These are phyloP conservation scores for Andrena fulva DNA, from an alignment of 2,888 invertebrate genomes.

Conservation along the genomic window DNA sequence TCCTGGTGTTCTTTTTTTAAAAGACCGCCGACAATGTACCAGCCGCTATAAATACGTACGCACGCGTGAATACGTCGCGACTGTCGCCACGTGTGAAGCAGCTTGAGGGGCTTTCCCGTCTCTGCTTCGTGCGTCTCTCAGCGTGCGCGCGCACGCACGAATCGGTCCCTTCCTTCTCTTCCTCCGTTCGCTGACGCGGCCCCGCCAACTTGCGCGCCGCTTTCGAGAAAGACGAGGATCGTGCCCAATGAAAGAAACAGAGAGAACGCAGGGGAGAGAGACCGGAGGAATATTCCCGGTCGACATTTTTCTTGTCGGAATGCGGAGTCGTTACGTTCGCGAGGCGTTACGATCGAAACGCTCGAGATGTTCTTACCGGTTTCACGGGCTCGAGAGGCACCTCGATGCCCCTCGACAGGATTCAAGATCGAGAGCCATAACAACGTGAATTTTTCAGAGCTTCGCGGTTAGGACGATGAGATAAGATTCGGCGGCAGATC, in stretches of 20 bases:
- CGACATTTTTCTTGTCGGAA: constrained; percentile 76
- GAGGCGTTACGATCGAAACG: constrained; percentile 76
- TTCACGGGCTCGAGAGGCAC: constrained; percentile 57
- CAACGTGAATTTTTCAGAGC: constrained; percentile 53
- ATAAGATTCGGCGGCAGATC: constrained; percentile 23
- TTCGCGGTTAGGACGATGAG: constrained; percentile 30
- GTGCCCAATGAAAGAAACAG: constrained; percentile 3
- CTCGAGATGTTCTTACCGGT: constrained; percentile 74
- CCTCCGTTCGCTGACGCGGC: constrained; percentile 29
- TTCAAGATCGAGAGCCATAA: constrained; percentile 62
- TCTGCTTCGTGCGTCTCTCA: constrained; percentile 35
- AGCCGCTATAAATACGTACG: constrained; percentile 80
- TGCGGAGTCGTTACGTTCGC: constrained; percentile 76
- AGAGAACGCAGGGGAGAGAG: constrained; percentile 22
- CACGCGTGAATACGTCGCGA: constrained; percentile 76
- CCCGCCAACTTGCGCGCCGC: constrained; percentile 42
- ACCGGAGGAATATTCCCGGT: constrained; percentile 70
- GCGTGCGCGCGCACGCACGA: constrained; percentile 14
- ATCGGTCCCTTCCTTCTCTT: constrained; percentile 39
- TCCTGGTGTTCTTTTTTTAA: constrained; percentile 54
- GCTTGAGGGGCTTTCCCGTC: constrained; percentile 71
- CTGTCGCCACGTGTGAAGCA: constrained; percentile 80
- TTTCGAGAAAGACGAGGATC: constrained; percentile 43
- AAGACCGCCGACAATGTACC: constrained; percentile 68
- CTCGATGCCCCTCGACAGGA: constrained; percentile 40